Percentiles rank a stretch among this genome's conserved stretches.
Evolutionary conservation across 2,797 vertebrate species (phyloP).

Genomic region (Xenopus petersii): DNA sequence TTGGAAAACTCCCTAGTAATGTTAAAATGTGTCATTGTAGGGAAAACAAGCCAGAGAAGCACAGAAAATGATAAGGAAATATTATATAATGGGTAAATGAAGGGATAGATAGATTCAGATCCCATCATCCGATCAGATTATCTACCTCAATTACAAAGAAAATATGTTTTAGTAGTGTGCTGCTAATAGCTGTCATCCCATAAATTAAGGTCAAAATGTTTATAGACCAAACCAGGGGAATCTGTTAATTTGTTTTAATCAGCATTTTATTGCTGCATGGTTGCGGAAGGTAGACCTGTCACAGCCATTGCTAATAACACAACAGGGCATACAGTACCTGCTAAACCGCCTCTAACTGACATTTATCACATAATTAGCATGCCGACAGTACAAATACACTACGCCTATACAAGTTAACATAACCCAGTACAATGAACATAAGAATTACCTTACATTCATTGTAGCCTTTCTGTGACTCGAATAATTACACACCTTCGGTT

Average conservation of each 20-base stretch:
- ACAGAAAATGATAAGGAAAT: too few relatives aligned
- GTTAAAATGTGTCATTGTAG: too few relatives aligned
- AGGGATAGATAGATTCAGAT: too few relatives aligned
- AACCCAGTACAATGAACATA: constrained; percentile 5
- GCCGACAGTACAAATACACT: constrained; percentile 12
- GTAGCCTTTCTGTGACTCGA: constrained; percentile 31
- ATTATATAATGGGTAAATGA: too few relatives aligned
- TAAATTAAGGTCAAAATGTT: neutral
- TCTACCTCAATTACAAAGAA: too few relatives aligned
- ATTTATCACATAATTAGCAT: constrained; percentile 37
- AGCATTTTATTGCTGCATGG: constrained; percentile 20
- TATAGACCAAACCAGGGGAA: neutral
- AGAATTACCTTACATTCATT: neutral
- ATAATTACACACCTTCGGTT: constrained; percentile 26
- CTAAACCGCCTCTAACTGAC: constrained; percentile 24
- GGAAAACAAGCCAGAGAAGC: too few relatives aligned
- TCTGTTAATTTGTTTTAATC: constrained; percentile 15
- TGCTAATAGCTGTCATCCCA: too few relatives aligned
- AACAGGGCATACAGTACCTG: constrained; percentile 19
- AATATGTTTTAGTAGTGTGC: too few relatives aligned
- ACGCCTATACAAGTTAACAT: constrained; percentile 26
- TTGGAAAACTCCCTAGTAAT: too few relatives aligned
- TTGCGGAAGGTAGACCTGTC: constrained; percentile 23
- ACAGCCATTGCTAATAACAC: constrained; percentile 31
- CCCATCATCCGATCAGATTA: too few relatives aligned